Percentiles rank a stretch among this genome's conserved stretches.
Conservation (phyloP, 2,888 invertebrate genomes). For the Cataglyphis livida region DNA sequence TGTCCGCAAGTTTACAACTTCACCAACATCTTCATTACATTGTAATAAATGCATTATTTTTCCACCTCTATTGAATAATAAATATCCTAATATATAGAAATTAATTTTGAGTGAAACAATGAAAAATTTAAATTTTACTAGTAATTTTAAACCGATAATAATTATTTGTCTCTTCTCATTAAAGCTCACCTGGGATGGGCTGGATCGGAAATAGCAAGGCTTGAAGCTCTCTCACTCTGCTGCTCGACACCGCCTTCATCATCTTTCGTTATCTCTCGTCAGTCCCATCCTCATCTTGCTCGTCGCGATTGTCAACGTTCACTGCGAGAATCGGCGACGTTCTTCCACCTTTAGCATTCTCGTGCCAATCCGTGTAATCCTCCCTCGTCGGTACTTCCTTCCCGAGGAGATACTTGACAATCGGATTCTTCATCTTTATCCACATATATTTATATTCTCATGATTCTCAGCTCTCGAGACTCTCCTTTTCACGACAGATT, state of each 20-base stretch:
- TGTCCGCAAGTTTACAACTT: constrained; percentile 40
- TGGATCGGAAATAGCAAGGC: constrained; percentile 89
- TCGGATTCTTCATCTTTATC: constrained; percentile 41
- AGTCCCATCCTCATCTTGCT: constrained; percentile 51
- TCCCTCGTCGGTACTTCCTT: constrained; percentile 15
- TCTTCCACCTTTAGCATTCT: constrained; percentile 29
- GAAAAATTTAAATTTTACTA: not conserved
- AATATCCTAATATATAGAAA: not conserved
- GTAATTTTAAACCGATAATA: not conserved
- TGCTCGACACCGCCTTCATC: constrained; percentile 74
- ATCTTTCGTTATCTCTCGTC: constrained; percentile 76
- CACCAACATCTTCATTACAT: constrained; percentile 11
- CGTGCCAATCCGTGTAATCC: constrained; percentile 22
- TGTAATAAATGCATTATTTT: not conserved
- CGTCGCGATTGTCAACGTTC: constrained; percentile 40
- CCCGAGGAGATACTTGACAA: constrained; percentile 32
- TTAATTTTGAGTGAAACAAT: not conserved
- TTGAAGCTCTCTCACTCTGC: constrained; percentile 89
- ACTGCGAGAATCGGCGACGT: not conserved
- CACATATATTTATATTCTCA: constrained; percentile 6
- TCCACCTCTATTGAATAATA: not conserved
- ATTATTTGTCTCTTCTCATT: not conserved
- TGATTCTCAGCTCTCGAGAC: not conserved
- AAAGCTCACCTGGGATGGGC: constrained; percentile 80
- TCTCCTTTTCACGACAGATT: not conserved